Evolutionary conservation across 2,797 vertebrate genomes (phyloP), one percentile per base, ranked within the genome.

Genomic region (Enteromius paludinosus): DNA sequence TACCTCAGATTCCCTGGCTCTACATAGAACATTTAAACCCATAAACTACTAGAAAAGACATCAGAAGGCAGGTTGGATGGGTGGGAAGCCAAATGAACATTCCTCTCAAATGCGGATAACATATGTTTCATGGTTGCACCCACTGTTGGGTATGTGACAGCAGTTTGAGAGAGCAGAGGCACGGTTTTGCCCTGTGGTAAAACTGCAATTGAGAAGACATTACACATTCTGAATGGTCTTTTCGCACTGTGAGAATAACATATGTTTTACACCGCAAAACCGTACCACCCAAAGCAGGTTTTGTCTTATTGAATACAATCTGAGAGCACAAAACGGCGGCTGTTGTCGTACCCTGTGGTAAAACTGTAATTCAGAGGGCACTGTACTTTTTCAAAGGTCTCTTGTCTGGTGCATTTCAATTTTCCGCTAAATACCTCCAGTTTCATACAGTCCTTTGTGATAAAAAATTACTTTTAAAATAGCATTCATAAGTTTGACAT

Each of bases 1-100:
- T 87, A 85, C 85, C 87, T 56, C 87, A 86, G 82, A 91, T 82
- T 88, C 88, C 89, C 89, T 91, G 89, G 88, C 88, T 90, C 77
- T 83, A 66, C 71, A 70, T 74, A 76, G 43, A 81, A 54, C 79
- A 84, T 77, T 88, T 54, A 85, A 88, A 74, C 84, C 54, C 78
- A 76, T 47, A 30, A 65, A 80, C 68, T 43, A 68, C 83, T 62
- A 68, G 68, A 83, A 68, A 76, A 85, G 61, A 77, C 88, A 54
- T 84, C 82, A 66, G 89, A 86, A 86, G 74, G 47, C 76, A 66
- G 84, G 71, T 75, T 28, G 33, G 54, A 86, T 76, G 84, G 35
- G 9, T 69, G 84, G 56, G 76, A 77, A 72, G 47, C 35, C 2
- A 65, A 70, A 64, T 23, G 33, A 81, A 81, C 81, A 79, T 84